These are phyloP conservation scores for Loripinus fragilis DNA, from an alignment of 2,888 invertebrate genomes.

Conservation along the genomic window DNA sequence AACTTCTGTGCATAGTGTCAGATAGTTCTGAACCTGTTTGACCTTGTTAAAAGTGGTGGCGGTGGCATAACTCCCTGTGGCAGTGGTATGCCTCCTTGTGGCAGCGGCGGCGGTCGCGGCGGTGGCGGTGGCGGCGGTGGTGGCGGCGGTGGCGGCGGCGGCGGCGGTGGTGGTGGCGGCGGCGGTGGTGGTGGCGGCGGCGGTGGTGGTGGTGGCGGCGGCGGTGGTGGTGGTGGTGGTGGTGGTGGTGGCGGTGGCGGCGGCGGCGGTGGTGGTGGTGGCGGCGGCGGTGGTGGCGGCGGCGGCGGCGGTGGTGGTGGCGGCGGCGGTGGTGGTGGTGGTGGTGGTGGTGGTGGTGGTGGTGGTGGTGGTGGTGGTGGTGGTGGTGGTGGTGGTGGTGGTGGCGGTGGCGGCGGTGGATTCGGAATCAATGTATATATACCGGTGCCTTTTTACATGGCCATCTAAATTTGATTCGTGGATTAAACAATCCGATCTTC, in stretches of 20 bases:
- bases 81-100: too few species aligned
- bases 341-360: slow-evolving; percentile 23
- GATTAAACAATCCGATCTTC: too few species aligned
- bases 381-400: neutral
- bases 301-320: slow-evolving; percentile 13
- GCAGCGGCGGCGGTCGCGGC: slow-evolving; percentile 18
- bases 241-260: slow-evolving; percentile 23
- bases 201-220: slow-evolving; percentile 25
- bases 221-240: slow-evolving; percentile 28
- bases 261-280: slow-evolving; percentile 27
- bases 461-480: too few species aligned
- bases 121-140: slow-evolving; percentile 33
- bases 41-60: too few species aligned
- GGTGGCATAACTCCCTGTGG: too few species aligned
- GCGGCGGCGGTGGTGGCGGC: slow-evolving; percentile 18
- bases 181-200: slow-evolving; percentile 28
- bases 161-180: slow-evolving; percentile 31
- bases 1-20: too few species aligned
- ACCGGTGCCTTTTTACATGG: too few species aligned
- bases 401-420: too few species aligned
- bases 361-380: neutral
- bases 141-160: slow-evolving; percentile 30
- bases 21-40: too few species aligned
- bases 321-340: slow-evolving; percentile 15
- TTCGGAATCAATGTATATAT: too few species aligned